phyloP scores from a whole-genome alignment of 1,140 invertebrate genomes.

The Himalopsyche phryganea region DNA sequence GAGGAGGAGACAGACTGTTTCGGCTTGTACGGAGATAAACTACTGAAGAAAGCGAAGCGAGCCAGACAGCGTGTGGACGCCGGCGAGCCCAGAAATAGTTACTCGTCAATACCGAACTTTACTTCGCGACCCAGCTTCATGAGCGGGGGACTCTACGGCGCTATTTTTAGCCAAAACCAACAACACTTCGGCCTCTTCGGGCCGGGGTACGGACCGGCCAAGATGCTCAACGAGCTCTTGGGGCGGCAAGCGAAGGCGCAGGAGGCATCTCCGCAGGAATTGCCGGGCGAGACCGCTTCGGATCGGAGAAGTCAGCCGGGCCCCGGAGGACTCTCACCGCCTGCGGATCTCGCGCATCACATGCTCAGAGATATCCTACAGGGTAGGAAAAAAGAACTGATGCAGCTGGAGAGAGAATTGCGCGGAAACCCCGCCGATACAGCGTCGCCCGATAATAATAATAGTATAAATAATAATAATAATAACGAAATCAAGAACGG shows the following conservation, averaged over 20 bases:
- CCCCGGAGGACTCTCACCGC: constrained; percentile 43
- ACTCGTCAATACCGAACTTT: constrained; percentile 83
- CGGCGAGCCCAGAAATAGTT: constrained; percentile 88
- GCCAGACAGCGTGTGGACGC: constrained; percentile 91
- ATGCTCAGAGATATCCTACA: constrained; percentile 81
- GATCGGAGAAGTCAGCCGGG: constrained; percentile 39
- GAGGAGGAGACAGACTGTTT: constrained; percentile 87
- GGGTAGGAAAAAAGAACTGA: constrained; percentile 71
- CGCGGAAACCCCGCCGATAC: constrained; percentile 42
- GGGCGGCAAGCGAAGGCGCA: constrained; percentile 65
- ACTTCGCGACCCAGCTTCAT: constrained; percentile 80
- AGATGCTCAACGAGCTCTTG: constrained; percentile 80
- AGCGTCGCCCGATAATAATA: constrained; percentile 46
- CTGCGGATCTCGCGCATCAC: constrained; percentile 71
- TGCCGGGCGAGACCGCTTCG: constrained; percentile 63
- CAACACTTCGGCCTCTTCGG: constrained; percentile 75
- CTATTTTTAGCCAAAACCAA: constrained; percentile 69
- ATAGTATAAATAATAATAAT: constrained; percentile 56
- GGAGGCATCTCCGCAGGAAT: constrained; percentile 37
- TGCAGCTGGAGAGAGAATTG: constrained; percentile 62
- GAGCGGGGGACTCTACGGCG: constrained; percentile 76
- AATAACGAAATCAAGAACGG: constrained; percentile 37
- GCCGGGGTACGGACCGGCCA: constrained; percentile 73
- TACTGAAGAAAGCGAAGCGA: constrained; percentile 85
- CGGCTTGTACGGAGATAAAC: constrained; percentile 85